Base-by-base conservation (phyloP, 1,140 invertebrate species). In the Andricus grossulariae region DNA sequence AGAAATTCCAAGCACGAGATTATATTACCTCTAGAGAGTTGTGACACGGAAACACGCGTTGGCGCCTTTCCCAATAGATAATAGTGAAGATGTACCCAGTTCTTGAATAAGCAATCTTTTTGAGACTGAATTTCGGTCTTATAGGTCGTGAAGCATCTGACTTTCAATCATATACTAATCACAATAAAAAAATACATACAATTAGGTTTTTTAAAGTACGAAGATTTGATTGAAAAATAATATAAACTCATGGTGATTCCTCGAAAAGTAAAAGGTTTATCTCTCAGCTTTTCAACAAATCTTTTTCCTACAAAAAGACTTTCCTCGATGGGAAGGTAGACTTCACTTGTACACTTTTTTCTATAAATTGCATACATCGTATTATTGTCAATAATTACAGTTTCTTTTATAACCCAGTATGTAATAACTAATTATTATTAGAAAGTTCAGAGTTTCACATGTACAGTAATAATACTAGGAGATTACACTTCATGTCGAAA, bases 101-200 rank as follows among this genome's bases (percentile, higher is more conserved):
- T 66, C 60, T 66, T 66, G 60, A 66, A 66, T 13, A 66, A 66
- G 60, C 60, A 66, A 66, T 66, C 25, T 66, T 66, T 66, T 66
- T 39, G 25, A 66, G 57, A 32, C 60, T 66, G 39, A 10, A 39
- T 66, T 16, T 66, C 16, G 32, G 4, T 45, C 25, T 32, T 32
- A 32, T 32, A 32, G 5, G 25, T 32, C 25, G 25, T 5, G 25
- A 32, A 32, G 5, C 25, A 32, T 32, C 3, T 32, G 2, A 32
- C 3, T 32, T 32, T 32, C 25, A 32, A 32, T 32, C 25, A 32
- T 32, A 32, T 32, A 32, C 4, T 2, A 32, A 32, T 32, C 2
- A 32, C 3, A 32, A 25, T 25, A 25, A 32, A 32, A n/a, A 32
- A 32, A 32, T 3, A 32, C 25, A 5, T 32, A 32, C 25, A 32